Base-by-base conservation (phyloP, 92 coral and sea anemone species). In the Diadumene lineata region DNA sequence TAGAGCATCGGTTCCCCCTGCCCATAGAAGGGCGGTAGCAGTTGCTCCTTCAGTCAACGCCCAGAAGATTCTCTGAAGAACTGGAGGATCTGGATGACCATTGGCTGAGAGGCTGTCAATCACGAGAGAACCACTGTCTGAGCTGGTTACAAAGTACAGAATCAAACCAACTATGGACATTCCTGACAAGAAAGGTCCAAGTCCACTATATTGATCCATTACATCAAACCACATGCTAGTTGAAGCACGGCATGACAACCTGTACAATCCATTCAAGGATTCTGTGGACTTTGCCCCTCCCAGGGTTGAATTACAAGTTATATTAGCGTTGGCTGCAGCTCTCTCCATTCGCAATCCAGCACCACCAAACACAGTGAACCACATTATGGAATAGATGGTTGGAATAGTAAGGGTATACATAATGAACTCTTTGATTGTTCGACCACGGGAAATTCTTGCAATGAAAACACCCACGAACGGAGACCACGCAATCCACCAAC, bases 31-130 rank as follows among this genome's bases (percentile, higher is more conserved):
- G 29, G 98, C 94, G 15, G 94, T 86, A 0, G 98, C 94, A 11
- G 89, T 79, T 8, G 97, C 97, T 1, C 97, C 97, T 33, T 92
- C 97, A 6, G 97, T 92, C 43, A 89, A 72, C 10, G 97, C 97
- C 97, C 97, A 92, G 76, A 92, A 89, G 25, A 92, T 77, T 24
- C 97, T 83, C 77, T 92, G 97, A 69, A 69, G 56, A 24, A 89
- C 60, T 0, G 97, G 97, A 2, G 97, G 94, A 25, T 92, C 92
- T 33, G 94, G 92, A 23, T 84, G 87, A 2, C 97, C 97, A 68
- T 92, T 92, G 71, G 97, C 90, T 29, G 97, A 85, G 29, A 92
- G 73, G 72, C 86, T 79, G 87, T 92, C 97, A 65, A 92, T 92
- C 68, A 92, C 82, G 38, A 89, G 82, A 51, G 98, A 92, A 24